Evolutionary conservation across 2,888 invertebrate species (phyloP).

Genomic region (Ischnus inquisitorius): DNA sequence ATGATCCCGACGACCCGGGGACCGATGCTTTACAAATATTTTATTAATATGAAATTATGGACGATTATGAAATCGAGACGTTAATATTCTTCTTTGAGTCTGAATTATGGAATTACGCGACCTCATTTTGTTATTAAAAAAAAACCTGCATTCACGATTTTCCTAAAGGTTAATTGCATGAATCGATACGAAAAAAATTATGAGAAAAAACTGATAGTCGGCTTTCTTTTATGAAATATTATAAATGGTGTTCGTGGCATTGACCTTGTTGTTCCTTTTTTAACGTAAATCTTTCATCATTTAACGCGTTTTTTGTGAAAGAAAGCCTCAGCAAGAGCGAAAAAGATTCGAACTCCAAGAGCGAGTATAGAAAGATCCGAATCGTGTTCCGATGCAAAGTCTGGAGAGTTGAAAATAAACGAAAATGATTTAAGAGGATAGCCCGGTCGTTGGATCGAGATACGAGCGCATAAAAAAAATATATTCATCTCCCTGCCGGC

Average conservation of each 20-base stretch:
- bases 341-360: neutral
- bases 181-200: neutral
- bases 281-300: neutral
- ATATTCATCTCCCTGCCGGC: slow-evolving; percentile 11
- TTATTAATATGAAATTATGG: neutral
- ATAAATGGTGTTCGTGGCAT: neutral
- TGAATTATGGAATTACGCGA: neutral
- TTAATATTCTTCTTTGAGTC: neutral
- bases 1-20: neutral
- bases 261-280: neutral
- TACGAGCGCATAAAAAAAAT: slow-evolving; percentile 45
- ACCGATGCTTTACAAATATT: neutral
- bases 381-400: neutral
- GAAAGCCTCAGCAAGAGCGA: neutral
- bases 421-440: slow-evolving; percentile 51
- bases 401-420: slow-evolving; percentile 22
- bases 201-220: neutral
- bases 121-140: neutral
- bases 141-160: too few relatives aligned
- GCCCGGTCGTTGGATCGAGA: slow-evolving; percentile 46
- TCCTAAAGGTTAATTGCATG: too few relatives aligned
- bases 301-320: neutral
- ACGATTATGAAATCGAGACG: neutral
- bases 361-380: neutral
- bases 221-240: neutral